phyloP scores from a whole-genome alignment of 2,888 invertebrate genomes.

The Prosapia bicincta region DNA sequence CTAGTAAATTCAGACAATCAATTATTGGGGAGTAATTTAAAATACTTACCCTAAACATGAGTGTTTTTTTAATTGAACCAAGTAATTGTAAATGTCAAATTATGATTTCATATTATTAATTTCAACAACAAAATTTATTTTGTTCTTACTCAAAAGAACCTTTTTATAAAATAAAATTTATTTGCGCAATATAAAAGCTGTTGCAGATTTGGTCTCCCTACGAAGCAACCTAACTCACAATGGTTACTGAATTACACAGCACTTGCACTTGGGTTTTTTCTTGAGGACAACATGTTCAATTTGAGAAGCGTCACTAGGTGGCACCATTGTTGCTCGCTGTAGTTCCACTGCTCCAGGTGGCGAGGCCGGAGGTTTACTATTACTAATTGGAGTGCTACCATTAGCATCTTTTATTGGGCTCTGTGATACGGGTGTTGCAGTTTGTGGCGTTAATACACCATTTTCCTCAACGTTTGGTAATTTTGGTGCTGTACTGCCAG shows the following conservation, averaged over 20 bases:
- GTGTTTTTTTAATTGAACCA: too few species aligned
- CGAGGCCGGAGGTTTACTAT: constrained; percentile 38
- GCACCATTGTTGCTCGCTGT: constrained; percentile 65
- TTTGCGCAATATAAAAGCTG: constrained; percentile 1
- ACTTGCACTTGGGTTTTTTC: constrained; percentile 94
- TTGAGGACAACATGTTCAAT: constrained; percentile 90
- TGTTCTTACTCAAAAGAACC: neutral
- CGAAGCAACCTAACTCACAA: neutral
- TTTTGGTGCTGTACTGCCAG: constrained; percentile 53
- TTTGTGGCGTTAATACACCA: constrained; percentile 43
- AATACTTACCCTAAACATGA: too few species aligned
- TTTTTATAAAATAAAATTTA: neutral
- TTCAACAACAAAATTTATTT: too few species aligned
- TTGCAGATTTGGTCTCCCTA: neutral
- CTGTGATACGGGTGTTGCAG: constrained; percentile 42
- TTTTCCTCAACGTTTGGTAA: constrained; percentile 52
- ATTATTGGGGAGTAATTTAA: too few species aligned
- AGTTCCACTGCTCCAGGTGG: constrained; percentile 52
- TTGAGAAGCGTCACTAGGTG: constrained; percentile 70
- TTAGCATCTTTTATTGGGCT: constrained; percentile 42
- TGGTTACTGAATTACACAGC: constrained; percentile 86
- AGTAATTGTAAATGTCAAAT: too few species aligned
- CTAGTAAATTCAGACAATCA: neutral
- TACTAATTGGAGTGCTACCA: constrained; percentile 44
- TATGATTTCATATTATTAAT: too few species aligned